These are phyloP conservation scores for Sinocyclocheilus anshuiensis DNA, from an alignment of 2,113 vertebrate genomes.

Conservation along the genomic window DNA sequence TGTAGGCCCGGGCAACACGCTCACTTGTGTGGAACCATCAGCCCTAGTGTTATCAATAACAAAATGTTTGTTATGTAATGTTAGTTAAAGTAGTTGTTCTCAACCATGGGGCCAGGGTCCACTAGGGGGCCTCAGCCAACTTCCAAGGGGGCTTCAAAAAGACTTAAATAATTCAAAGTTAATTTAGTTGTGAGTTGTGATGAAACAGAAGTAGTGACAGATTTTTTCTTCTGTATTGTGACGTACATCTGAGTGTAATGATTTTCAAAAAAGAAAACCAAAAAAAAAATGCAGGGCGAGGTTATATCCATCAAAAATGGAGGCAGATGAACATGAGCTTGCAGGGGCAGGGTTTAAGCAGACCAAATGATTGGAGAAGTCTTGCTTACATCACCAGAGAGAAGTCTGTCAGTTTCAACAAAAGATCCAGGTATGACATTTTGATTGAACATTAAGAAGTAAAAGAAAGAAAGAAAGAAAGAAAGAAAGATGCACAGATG, in stretches of 20 bases:
- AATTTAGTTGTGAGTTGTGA: background rate
- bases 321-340: too few relatives aligned
- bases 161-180: background rate
- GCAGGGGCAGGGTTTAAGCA: too few relatives aligned
- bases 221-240: background rate
- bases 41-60: background rate
- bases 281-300: background rate
- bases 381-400: too few relatives aligned
- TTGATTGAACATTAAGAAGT: too few relatives aligned
- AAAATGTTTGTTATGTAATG: background rate
- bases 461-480: too few relatives aligned
- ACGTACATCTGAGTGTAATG: background rate
- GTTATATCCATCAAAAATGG: too few relatives aligned
- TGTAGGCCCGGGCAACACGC: constrained; percentile 57
- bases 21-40: background rate
- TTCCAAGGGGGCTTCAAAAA: background rate
- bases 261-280: background rate
- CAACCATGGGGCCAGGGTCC: background rate
- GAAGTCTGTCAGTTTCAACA: too few relatives aligned
- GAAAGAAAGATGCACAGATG: too few relatives aligned
- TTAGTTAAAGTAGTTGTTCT: background rate
- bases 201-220: background rate
- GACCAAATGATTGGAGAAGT: too few relatives aligned
- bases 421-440: too few relatives aligned
- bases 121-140: background rate